Evolutionary conservation across 2,797 vertebrate species (phyloP), one percentile per base, ranked within the genome.

Genomic region (Chelmon rostratus): DNA sequence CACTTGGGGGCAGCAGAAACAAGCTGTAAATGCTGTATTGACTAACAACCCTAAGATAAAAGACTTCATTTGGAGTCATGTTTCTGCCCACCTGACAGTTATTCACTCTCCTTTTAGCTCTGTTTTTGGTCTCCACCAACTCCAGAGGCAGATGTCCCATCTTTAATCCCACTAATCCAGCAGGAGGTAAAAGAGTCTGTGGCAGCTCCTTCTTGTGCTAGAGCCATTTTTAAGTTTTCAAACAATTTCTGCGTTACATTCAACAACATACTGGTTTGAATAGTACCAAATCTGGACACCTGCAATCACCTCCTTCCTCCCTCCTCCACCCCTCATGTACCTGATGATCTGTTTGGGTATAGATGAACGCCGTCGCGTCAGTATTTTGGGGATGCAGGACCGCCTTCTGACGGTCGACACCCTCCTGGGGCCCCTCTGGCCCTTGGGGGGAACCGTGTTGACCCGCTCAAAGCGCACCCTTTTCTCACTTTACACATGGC

Each of bases 391-490:
- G 86, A 98, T 90, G 77, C 97, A 97, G 93, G 95, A 96, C 76
- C 95, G 95, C 92, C 97, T 97, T 65, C 95, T 94, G 78, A 70
- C 35, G 19, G 76, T 65, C 49, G 96, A 93, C 83, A 90, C 94
- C 79, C 95, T 96, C 92, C 93, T 92, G 87, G 95, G 96, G 85
- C 90, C 93, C 88, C 92, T 95, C 91, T 94, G 94, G 82, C 97
- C 97, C 67, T 94, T 94, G 68, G 95, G 86, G 35, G 98, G 97
- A 88, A 99, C 92, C 23, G 98, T 98, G 93, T 97, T 98, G 94
- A 97, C 96, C 78, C 94, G 96, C 85, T 97, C 95, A 94, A 98
- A 99, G 79, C 79, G 97, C 57, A 99, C 98, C 92, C 95, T 95
- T 89, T 97, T 98, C 93, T 94, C 96, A 93, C 94, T 95, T 93